Conservation (phyloP, 1,140 invertebrate genomes). For the Stratiolaelaps scimitus region DNA sequence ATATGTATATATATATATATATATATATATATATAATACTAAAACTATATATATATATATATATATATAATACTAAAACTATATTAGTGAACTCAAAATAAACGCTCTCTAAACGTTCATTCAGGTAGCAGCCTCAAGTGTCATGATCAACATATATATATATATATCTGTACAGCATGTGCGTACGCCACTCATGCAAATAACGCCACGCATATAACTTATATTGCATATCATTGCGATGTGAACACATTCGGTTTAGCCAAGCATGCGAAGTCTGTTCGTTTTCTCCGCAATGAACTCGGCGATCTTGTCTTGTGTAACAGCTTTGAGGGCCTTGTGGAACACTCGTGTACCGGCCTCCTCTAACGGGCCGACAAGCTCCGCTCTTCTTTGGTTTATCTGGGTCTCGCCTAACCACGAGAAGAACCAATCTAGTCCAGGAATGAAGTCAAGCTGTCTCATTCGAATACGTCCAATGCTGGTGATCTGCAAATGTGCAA, state of each 20-base stretch:
- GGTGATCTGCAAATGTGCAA: not conserved
- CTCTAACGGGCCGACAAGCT: conserved; percentile 11
- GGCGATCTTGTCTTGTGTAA: conserved; percentile 25
- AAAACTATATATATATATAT: too few relatives aligned
- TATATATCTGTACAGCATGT: too few relatives aligned
- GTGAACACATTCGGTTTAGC: not conserved
- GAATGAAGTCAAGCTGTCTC: conserved; percentile 17
- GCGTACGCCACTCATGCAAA: too few relatives aligned
- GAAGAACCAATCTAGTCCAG: conserved; percentile 21
- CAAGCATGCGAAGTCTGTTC: conserved; percentile 20
- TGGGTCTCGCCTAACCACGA: conserved; percentile 13
- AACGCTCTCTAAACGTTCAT: too few relatives aligned
- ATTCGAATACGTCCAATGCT: conserved; percentile 20
- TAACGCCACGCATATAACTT: too few relatives aligned
- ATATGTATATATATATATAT: too few relatives aligned
- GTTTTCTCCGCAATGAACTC: conserved; percentile 18
- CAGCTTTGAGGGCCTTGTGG: conserved; percentile 2
- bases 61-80: too few relatives aligned
- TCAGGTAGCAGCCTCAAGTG: too few relatives aligned
- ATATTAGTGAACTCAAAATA: too few relatives aligned
- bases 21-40: too few relatives aligned
- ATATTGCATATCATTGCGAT: too few relatives aligned
- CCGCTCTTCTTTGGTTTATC: conserved; percentile 12
- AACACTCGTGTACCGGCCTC: conserved; percentile 12
- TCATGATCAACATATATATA: too few relatives aligned